phyloP scores from a whole-genome alignment of 2,113 vertebrate species.

The Rhizomys pruinosus region DNA sequence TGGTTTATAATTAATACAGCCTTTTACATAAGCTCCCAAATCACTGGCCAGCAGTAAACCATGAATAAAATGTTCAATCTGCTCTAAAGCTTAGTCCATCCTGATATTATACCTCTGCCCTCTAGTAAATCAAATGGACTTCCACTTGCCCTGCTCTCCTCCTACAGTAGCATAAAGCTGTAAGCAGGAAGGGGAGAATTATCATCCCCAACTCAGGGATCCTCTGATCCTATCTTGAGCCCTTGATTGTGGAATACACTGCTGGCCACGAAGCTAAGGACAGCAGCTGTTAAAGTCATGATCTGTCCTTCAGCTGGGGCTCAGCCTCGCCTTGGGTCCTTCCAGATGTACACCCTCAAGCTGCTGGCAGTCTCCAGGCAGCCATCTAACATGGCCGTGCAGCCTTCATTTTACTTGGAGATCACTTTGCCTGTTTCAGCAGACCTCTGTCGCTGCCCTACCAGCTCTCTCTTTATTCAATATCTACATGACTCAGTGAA shows the following conservation, averaged over 20 bases:
- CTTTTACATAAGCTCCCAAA: background rate
- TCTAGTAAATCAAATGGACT: background rate
- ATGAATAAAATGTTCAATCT: background rate
- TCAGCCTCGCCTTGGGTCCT: background rate
- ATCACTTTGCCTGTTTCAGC: background rate
- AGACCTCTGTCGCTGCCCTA: background rate
- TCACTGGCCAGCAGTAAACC: constrained; percentile 5
- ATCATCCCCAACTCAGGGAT: background rate
- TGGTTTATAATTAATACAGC: background rate
- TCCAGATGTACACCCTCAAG: background rate
- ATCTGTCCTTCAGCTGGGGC: background rate
- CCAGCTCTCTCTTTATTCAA: background rate
- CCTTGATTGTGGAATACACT: background rate
- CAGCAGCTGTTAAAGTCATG: background rate
- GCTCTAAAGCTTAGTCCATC: background rate
- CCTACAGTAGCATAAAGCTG: background rate
- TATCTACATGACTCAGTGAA: background rate
- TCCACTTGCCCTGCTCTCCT: background rate
- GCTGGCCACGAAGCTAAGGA: background rate
- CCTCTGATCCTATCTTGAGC: background rate
- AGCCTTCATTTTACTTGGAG: background rate
- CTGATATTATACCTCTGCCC: background rate
- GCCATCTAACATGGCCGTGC: background rate
- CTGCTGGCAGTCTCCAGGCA: constrained; percentile 13
- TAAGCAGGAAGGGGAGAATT: background rate